Conservation (phyloP, 2,113 vertebrate genomes). For the Dissostichus mawsoni region DNA sequence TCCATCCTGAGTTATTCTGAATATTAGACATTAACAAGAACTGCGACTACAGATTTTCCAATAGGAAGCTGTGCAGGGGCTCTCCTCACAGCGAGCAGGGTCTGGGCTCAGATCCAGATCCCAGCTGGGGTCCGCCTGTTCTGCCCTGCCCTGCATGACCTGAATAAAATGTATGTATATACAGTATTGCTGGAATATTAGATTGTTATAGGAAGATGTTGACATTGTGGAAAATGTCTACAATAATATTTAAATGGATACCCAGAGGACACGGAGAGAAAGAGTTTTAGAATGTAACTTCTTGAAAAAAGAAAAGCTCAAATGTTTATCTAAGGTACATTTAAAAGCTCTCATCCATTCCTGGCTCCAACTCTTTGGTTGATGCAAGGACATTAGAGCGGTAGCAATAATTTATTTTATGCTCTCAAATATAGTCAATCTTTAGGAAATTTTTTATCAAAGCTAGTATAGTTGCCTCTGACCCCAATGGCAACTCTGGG, state of each 20-base stretch:
- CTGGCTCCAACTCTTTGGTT: too few species aligned
- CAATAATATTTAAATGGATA: not conserved
- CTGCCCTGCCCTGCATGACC: not conserved
- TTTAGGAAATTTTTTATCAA: not conserved
- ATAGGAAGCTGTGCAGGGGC: not conserved
- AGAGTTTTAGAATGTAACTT: not conserved
- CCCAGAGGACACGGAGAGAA: not conserved
- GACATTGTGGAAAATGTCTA: not conserved
- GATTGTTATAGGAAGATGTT: not conserved
- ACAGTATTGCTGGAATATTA: not conserved
- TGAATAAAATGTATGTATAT: not conserved
- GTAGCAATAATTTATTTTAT: too few species aligned
- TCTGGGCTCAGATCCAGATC: conserved; percentile 16
- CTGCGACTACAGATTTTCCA: conserved; percentile 13
- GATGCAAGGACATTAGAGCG: too few species aligned
- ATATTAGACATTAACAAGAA: conserved; percentile 19
- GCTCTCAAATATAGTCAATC: too few species aligned
- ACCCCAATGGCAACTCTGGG: not conserved
- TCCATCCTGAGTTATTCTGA: not conserved
- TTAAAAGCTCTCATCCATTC: too few species aligned
- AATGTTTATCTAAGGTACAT: too few species aligned
- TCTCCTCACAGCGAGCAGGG: conserved; percentile 4
- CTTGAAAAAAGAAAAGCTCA: not conserved
- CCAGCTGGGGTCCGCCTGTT: not conserved
- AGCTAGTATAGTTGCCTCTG: not conserved